Evolutionary conservation across 2,888 invertebrate species (phyloP), one percentile per base, ranked within the genome.

Genomic region (Chymomyza fuscimana): DNA sequence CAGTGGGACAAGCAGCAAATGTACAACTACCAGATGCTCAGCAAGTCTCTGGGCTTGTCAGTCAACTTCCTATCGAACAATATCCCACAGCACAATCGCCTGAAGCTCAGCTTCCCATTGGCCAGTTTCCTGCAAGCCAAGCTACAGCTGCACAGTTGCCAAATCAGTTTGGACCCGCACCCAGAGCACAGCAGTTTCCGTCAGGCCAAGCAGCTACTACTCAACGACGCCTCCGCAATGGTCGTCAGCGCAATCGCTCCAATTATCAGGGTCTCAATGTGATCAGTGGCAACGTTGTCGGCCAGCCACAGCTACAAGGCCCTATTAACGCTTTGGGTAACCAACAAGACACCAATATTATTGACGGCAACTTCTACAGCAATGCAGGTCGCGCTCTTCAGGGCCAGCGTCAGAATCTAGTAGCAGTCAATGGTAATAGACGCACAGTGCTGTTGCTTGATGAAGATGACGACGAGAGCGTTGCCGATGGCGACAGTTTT

Each of bases 181-280:
- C 40, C 40, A 46, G 10, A 46, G 40, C 4, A 46, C 40, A 46
- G 40, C 40, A 46, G 40, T 12, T 46, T 46, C 4, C 12, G 12
- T 1, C 40, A 46, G 40, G 12, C 10, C 40, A 46, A 46, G 10
- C 12, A 46, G 1, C 0, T 15, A 6, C 58, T 22, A 10, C 29
- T 10, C 58, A 25, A 25, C 5, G 66, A 1, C 72, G 81, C 0
- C 75, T 77, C 0, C 79, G 71, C 40, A 76, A 65, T 32, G 67
- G 73, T 0, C 76, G 74, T 12, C 70, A 63, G 3, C 71, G 77
- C 7, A 78, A 74, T 61, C 81, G 87, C 5, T 70, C 74, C 40
- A 86, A 88, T 50, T 84, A 82, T 64, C 86, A 86, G 40, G 87
- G 87, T 3, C 63, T 88, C 1, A 86, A 86, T 63, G 82, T 86